Conservation (phyloP, 2,113 vertebrate genomes). For the Callospermophilus lateralis region DNA sequence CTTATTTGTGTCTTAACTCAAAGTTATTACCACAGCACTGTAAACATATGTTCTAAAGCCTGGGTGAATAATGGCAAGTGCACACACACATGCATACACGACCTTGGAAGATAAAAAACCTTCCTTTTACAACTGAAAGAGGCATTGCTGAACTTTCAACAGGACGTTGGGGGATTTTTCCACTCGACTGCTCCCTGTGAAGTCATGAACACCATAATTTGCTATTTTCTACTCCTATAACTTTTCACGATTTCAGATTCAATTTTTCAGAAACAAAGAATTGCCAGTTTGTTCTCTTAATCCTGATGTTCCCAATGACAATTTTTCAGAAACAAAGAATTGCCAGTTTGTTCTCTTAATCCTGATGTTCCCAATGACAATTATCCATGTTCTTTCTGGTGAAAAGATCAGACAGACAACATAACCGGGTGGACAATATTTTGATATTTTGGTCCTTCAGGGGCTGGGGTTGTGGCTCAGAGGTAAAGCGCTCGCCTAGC, state of each 20-base stretch:
- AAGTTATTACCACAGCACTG: neutral
- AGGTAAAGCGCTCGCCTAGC: too few relatives aligned
- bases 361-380: conserved; percentile 38
- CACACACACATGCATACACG: neutral
- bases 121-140: neutral
- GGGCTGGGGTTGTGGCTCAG: too few relatives aligned
- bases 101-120: neutral
- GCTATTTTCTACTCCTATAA: neutral
- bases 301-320: conserved; percentile 13
- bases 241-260: neutral
- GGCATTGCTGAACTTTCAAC: neutral
- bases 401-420: neutral
- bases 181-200: neutral
- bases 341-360: neutral
- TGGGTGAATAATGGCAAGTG: neutral
- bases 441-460: neutral
- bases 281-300: neutral
- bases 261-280: conserved; percentile 45
- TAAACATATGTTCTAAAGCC: neutral
- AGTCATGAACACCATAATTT: neutral
- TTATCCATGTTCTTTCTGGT: neutral
- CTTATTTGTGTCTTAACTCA: neutral
- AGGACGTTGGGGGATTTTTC: neutral
- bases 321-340: conserved; percentile 43
- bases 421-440: neutral